Evolutionary conservation across 2,797 vertebrate genomes (phyloP).

Genomic region (Sebastes iracundus): DNA sequence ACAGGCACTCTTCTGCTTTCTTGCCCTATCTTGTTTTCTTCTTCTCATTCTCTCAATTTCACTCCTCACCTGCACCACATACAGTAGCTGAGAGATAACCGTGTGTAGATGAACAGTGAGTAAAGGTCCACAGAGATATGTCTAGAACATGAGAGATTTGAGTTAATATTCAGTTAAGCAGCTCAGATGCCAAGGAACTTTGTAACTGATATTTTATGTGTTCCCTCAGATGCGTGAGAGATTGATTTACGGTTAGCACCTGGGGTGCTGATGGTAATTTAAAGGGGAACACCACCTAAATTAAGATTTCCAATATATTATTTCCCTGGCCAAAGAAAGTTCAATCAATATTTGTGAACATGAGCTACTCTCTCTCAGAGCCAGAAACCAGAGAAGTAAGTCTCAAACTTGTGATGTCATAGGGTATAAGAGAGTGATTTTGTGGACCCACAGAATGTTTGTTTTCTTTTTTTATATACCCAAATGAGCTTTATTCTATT

Average conservation of each 20-base stretch:
- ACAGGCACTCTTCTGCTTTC: neutral
- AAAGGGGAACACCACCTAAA: neutral
- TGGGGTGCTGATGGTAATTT: conserved; percentile 12
- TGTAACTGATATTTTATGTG: conserved; percentile 18
- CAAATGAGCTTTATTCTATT: no score
- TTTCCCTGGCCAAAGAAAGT: no score
- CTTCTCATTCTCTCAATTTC: neutral
- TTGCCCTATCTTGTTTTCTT: neutral
- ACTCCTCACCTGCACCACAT: neutral
- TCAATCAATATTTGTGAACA: no score
- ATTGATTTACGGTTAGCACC: conserved; percentile 5
- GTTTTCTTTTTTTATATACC: no score
- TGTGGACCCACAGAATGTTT: no score
- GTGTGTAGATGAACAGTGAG: neutral
- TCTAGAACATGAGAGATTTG: neutral
- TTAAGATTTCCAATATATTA: no score
- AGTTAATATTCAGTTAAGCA: conserved; percentile 41
- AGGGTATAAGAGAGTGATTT: no score
- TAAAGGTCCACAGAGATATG: neutral
- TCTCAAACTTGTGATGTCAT: no score
- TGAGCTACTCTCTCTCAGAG: no score
- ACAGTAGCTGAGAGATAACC: neutral
- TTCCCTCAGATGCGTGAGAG: neutral
- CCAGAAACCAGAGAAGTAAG: no score
- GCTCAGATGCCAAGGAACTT: conserved; percentile 11